Evolutionary conservation across 2,113 vertebrate species (phyloP).

Genomic region (Suncus etruscus): DNA sequence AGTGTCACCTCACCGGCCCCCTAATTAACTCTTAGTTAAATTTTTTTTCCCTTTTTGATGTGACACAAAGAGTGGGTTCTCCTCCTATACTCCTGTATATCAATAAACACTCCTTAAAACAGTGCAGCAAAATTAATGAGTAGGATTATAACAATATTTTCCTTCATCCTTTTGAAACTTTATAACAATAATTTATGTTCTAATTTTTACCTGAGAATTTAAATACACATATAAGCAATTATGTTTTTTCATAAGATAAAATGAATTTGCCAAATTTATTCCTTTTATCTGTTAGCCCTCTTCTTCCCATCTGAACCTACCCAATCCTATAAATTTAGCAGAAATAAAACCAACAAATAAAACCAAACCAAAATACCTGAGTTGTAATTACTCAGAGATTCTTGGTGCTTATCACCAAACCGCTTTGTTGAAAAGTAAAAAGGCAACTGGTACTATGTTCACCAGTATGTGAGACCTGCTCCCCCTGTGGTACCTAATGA

Average conservation of each 20-base stretch:
- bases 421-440: background rate
- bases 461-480: background rate
- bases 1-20: too few relatives aligned
- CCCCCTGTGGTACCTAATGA: background rate
- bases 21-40: too few relatives aligned
- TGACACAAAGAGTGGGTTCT: background rate
- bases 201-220: slow-evolving; percentile 31
- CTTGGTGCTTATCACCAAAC: background rate
- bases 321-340: background rate
- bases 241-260: slow-evolving; percentile 5
- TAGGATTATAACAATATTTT: background rate
- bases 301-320: slow-evolving; percentile 6
- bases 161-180: background rate
- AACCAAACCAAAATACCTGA: background rate
- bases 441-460: background rate
- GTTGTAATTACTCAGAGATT: background rate
- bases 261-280: background rate
- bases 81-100: background rate
- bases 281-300: background rate
- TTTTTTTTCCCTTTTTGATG: too few relatives aligned
- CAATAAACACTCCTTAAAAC: background rate
- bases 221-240: background rate
- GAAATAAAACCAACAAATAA: slow-evolving; percentile 17
- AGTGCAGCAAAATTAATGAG: background rate
- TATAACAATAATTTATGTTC: background rate